Percentiles rank a stretch among this genome's conserved stretches.
Conservation (phyloP, 2,888 invertebrate genomes). For the Athrips mouffetella region DNA sequence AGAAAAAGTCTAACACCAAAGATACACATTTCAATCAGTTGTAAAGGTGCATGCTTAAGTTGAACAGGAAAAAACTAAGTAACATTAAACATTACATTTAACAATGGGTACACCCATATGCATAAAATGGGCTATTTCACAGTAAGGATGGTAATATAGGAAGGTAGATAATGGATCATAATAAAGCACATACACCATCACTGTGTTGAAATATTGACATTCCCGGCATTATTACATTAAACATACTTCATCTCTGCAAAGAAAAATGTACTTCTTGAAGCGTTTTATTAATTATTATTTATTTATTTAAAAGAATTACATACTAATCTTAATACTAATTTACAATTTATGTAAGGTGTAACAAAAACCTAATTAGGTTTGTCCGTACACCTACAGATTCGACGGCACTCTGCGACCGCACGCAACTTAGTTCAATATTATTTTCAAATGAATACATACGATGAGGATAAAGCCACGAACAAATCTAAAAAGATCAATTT, state of each 20-base stretch:
- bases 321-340: background rate
- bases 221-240: constrained; percentile 33
- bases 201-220: constrained; percentile 68
- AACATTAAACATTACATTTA: background rate
- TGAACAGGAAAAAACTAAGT: too few species aligned
- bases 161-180: constrained; percentile 5
- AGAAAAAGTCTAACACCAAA: too few species aligned
- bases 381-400: too few species aligned
- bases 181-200: constrained; percentile 60
- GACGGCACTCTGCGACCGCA: too few species aligned
- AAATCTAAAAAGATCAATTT: too few species aligned
- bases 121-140: background rate
- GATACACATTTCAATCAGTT: too few species aligned
- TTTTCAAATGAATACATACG: too few species aligned
- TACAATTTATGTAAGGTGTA: too few species aligned
- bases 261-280: constrained; percentile 24
- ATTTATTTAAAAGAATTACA: background rate
- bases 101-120: background rate
- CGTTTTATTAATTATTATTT: background rate
- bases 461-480: too few species aligned
- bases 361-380: too few species aligned
- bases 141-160: background rate
- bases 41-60: too few species aligned
- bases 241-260: constrained; percentile 40
- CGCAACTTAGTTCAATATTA: too few species aligned